Base-by-base conservation (phyloP, 1,140 invertebrate species). In the Gerris buenoi region DNA sequence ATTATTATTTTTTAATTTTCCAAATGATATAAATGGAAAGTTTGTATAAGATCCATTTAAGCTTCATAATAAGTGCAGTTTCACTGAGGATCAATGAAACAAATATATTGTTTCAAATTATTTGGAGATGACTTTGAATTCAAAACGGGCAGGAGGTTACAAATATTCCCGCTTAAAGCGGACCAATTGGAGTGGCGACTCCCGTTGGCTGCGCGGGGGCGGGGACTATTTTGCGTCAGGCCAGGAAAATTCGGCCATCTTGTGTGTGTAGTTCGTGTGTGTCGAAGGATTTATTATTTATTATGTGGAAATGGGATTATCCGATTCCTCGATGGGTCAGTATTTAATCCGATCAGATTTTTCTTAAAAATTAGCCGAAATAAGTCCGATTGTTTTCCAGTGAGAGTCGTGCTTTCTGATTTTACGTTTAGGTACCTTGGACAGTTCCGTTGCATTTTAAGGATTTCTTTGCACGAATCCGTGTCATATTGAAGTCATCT, bases 201-300 rank as follows among this genome's bases (percentile, higher is more conserved):
- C 5, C 15, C 23, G 58, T 60, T 60, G 15, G 15, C 58, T 60
- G 58, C 58, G 58, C 58, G 58, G 58, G 58, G 58, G 58, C 58
- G 58, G 58, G 22, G 58, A 60, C 58, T 60, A 60, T 25, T 60
- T 60, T 60, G 58, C 58, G 58, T 60, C 58, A 60, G 33, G 58
- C 58, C 15, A 60, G 58, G 58, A 60, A 60, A 60, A 60, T 60
- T 60, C 58, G 58, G 58, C 58, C 58, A 60, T 60, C 58, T 60
- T 60, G 33, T 46, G 33, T 60, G 58, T 15, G 58, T 60, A 60
- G 58, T 22, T 60, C 58, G 58, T 60, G 58, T 60, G 58, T 60
- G 58, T 60, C 15, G 10, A 3, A 3, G 23, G 23, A 25, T 60
- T 60, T 60, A 22, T 60, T 60, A 60, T 60, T 46, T 46, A 46